phyloP scores from a whole-genome alignment of 2,888 invertebrate species.

The Drosophila subquinaria region DNA sequence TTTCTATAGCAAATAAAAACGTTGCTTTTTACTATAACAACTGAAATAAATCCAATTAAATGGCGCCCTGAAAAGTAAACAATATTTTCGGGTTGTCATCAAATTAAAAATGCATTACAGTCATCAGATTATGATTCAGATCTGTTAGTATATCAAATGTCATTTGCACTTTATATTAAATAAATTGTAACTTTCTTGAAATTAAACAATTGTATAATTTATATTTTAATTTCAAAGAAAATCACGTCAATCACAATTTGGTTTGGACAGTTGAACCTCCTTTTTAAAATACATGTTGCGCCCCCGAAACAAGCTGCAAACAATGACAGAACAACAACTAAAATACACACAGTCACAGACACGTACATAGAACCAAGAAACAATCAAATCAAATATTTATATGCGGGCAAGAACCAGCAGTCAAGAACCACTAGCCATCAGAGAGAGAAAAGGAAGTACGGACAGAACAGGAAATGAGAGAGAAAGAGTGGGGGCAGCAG shows the following conservation, averaged over 20 bases:
- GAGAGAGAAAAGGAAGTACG: conserved; percentile 7
- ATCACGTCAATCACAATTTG: background rate
- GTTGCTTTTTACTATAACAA: conserved; percentile 20
- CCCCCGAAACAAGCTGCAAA: conserved; percentile 29
- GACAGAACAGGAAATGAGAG: background rate
- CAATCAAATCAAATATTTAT: conserved; percentile 80
- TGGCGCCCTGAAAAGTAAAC: conserved; percentile 21
- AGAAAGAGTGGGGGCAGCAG: conserved; percentile 11
- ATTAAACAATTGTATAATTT: conserved; percentile 1
- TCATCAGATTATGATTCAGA: conserved; percentile 5
- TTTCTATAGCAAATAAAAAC: background rate
- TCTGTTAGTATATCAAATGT: conserved; percentile 1
- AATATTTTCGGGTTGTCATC: conserved; percentile 3
- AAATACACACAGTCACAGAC: conserved; percentile 10
- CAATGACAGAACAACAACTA: conserved; percentile 47
- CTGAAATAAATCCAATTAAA: conserved; percentile 49
- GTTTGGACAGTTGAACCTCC: conserved; percentile 21
- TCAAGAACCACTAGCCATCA: conserved; percentile 36
- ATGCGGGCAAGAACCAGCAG: conserved; percentile 69
- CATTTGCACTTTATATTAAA: background rate
- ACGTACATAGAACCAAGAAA: conserved; percentile 37
- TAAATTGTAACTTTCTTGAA: background rate
- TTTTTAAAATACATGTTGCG: conserved; percentile 4
- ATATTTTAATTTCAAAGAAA: conserved; percentile 8
- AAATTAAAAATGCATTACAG: conserved; percentile 39